Percentiles rank a stretch among this genome's conserved stretches.
These are phyloP conservation scores for Atherix ibis DNA, from an alignment of 2,888 invertebrate genomes.

Conservation along the genomic window DNA sequence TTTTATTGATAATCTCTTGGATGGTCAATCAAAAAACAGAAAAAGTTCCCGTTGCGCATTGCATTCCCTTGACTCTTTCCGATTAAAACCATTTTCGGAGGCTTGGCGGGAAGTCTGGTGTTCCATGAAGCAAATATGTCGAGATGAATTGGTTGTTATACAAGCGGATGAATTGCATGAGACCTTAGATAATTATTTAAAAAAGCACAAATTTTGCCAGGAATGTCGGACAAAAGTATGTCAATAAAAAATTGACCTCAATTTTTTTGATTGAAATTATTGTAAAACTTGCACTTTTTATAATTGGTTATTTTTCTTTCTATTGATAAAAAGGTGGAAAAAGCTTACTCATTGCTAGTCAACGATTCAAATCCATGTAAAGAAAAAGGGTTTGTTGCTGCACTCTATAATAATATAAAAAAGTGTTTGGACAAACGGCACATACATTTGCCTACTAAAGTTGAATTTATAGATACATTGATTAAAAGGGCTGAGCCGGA, in stretches of 20 bases:
- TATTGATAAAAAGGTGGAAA: too few relatives aligned
- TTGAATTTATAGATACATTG: constrained; percentile 74
- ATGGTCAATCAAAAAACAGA: constrained; percentile 68
- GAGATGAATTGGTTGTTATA: constrained; percentile 73
- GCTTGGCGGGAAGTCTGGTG: constrained; percentile 77
- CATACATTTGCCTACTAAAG: constrained; percentile 73
- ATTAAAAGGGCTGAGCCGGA: constrained; percentile 86
- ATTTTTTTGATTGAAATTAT: constrained; percentile 1
- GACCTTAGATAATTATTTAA: constrained; percentile 76
- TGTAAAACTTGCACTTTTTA: background rate
- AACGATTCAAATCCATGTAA: constrained; percentile 68
- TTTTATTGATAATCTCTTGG: constrained; percentile 57
- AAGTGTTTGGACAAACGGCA: constrained; percentile 75
- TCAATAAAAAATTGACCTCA: background rate
- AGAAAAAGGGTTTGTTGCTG: constrained; percentile 79
- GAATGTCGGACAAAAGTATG: constrained; percentile 87
- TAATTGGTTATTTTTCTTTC: constrained; percentile 1
- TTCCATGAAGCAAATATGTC: constrained; percentile 63
- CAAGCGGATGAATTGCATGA: constrained; percentile 71
- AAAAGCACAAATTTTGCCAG: constrained; percentile 86
- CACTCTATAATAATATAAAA: constrained; percentile 73
- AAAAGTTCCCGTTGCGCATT: constrained; percentile 78
- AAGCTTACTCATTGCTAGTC: constrained; percentile 74
- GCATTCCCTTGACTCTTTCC: constrained; percentile 79
- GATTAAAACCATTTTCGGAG: constrained; percentile 52